Base-by-base conservation (phyloP, 2,113 vertebrate species). In the Amblyopsis rosae region DNA sequence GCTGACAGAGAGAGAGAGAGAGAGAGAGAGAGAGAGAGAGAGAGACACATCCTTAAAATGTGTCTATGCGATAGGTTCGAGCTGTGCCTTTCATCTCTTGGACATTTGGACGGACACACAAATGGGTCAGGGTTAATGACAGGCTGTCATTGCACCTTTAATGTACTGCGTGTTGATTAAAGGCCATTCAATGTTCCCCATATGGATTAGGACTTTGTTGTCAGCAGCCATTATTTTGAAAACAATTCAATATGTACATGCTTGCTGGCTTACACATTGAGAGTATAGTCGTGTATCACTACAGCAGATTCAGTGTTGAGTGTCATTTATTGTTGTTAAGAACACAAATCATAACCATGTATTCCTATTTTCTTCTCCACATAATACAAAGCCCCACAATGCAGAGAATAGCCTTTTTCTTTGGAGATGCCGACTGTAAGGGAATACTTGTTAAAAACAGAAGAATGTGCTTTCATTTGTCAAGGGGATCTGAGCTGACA, bases 401-500 rank as follows among this genome's bases (percentile, higher is more conserved):
- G 74, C 26, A 56, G 67, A 67, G 64, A 94, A 89, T 89, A 92
- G 84, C 91, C 92, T 93, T 94, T 91, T 91, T 84, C 82, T 70
- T 55, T 12, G 87, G 58, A 68, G 41, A 66, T 59, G 71, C 59
- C 4, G 49, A 88, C 94, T 95, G 95, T 95, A 95, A 95, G 89
- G 91, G 92, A 95, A 95, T 90, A 93, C 94, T 94, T 91, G 90
- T 85, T 86, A 84, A 84, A 90, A 88, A 85, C 32, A 79, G 76
- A 92, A 96, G 95, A 96, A 98, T 96, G 93, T 72, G 86, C 94
- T 93, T 95, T 96, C 94, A 97, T 98, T 97, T 97, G 94, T 95
- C 94, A 95, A 81, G 83, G 91, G 90, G 92, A 93, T 92, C 93
- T 92, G 92, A 92, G 87, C 93, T 94, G 94, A 96, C 95, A 95